Conservation (phyloP, 2,888 invertebrate genomes). For the Cephus runcator region DNA sequence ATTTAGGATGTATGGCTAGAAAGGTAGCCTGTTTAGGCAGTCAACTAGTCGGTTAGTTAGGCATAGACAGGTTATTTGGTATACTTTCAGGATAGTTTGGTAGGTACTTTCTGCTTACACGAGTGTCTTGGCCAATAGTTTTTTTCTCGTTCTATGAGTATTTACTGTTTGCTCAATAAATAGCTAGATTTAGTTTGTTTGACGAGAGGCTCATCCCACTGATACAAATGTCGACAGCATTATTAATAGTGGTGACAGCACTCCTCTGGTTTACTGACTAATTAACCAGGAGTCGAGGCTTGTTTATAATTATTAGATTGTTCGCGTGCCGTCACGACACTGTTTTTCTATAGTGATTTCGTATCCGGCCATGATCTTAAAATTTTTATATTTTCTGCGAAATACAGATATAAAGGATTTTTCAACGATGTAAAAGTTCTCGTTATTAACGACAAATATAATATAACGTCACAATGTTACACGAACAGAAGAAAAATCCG, state of each 20-base stretch:
- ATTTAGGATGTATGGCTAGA: neutral
- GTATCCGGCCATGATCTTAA: neutral
- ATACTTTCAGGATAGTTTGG: neutral
- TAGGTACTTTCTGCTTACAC: neutral
- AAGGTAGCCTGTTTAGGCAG: neutral
- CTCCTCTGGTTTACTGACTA: neutral
- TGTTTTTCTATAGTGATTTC: neutral
- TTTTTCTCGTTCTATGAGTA: neutral
- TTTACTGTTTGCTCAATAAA: constrained; percentile 2
- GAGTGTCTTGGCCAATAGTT: neutral
- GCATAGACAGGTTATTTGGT: neutral
- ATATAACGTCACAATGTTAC: neutral
- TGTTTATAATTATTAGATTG: neutral
- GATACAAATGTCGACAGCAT: neutral
- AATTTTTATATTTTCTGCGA: neutral
- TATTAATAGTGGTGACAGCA: constrained; percentile 4
- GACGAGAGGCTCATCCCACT: neutral
- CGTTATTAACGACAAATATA: neutral
- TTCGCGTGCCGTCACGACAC: neutral
- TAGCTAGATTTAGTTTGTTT: constrained; percentile 1
- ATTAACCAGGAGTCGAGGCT: neutral
- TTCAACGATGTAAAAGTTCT: neutral
- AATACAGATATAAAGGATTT: neutral
- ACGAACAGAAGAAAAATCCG: neutral
- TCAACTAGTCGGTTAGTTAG: neutral